Percentiles rank a stretch among this genome's conserved stretches.
phyloP scores from a whole-genome alignment of 2,888 invertebrate species.

The Drosophila anceps region DNA sequence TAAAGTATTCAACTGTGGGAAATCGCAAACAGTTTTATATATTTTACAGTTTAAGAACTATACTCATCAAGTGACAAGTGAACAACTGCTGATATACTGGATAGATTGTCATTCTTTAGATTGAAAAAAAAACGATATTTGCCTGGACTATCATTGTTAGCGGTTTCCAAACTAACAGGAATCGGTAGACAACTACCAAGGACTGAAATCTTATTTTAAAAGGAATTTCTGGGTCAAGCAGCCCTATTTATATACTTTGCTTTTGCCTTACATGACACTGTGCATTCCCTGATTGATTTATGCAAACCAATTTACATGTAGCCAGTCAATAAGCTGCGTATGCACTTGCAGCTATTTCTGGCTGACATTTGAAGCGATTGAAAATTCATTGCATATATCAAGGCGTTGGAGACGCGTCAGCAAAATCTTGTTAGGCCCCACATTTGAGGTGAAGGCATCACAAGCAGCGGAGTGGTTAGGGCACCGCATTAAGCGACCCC shows the following conservation, averaged over 20 bases:
- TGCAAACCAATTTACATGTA: conserved; percentile 28
- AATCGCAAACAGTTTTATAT: no score
- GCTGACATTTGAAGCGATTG: conserved; percentile 19
- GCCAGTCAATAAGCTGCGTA: conserved; percentile 27
- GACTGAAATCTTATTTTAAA: background rate
- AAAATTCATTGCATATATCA: conserved; percentile 52
- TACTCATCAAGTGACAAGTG: no score
- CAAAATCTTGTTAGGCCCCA: background rate
- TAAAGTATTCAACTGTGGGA: background rate
- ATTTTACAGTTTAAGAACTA: no score
- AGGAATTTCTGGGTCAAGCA: background rate
- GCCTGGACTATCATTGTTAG: no score
- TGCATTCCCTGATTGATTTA: conserved; percentile 16
- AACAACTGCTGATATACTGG: no score
- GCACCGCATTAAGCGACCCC: background rate
- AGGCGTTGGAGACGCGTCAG: conserved; percentile 16
- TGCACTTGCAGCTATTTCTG: conserved; percentile 40
- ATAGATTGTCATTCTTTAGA: no score
- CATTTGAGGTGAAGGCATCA: background rate
- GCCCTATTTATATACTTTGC: no score
- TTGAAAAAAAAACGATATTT: no score
- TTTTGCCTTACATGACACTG: background rate
- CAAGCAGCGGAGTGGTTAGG: background rate
- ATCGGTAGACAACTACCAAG: background rate
- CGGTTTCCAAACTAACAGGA: background rate